phyloP scores from a whole-genome alignment of 2,888 invertebrate genomes.

The Brachypterus glaber region DNA sequence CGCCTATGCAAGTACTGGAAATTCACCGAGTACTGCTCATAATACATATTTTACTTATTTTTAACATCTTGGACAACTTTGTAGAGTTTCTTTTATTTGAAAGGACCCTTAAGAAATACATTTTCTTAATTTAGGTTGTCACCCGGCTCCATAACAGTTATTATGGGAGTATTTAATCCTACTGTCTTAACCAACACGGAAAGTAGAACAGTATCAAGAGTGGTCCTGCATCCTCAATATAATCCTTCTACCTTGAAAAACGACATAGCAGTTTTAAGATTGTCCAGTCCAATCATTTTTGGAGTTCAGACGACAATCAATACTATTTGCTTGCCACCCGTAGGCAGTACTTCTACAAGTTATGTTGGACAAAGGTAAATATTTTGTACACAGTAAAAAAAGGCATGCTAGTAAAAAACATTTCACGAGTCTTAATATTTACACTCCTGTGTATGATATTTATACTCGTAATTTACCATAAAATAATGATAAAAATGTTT shows the following conservation, averaged over 20 bases:
- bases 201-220: constrained; percentile 23
- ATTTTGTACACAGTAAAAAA: no score
- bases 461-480: no score
- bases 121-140: neutral
- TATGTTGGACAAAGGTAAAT: constrained; percentile 26
- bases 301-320: constrained; percentile 47
- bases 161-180: constrained; percentile 30
- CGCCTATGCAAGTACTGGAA: no score
- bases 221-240: constrained; percentile 50
- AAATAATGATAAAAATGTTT: no score
- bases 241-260: constrained; percentile 64
- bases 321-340: constrained; percentile 51
- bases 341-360: constrained; percentile 30
- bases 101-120: no score
- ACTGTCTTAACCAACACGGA: constrained; percentile 18
- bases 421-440: no score
- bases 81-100: no score
- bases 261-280: constrained; percentile 69
- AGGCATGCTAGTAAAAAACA: no score
- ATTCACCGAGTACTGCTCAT: no score
- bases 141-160: constrained; percentile 18
- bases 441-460: no score
- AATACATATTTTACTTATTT: no score
- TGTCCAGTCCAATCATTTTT: constrained; percentile 51
- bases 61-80: no score